Evolutionary conservation across 1,140 invertebrate genomes (phyloP), one percentile per base, ranked within the genome.

Genomic region (Subanguina moxae): DNA sequence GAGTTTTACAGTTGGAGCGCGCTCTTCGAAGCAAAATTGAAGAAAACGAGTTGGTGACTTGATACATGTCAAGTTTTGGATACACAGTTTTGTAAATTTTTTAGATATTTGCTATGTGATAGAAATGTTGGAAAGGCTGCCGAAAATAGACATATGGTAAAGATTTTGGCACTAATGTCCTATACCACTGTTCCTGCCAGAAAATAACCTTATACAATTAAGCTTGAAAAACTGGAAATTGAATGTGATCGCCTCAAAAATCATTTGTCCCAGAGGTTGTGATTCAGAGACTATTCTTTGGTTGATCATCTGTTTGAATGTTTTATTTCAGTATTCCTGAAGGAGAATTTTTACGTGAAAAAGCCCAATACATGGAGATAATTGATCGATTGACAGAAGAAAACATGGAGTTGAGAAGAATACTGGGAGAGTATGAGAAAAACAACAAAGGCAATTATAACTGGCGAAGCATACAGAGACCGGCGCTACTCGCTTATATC

Each of bases 331-430:
- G 73, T 27, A 65, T 70, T 19, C 68, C 68, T 17, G 68, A 70
- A 74, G 23, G 19, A 1, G 68, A 73, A 45, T 77, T 65, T 30
- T 57, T 74, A 27, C 65, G 68, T 7, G 73, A 74, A 64, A 74
- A 74, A 30, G 45, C 77, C 13, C 68, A 77, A 43, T 74, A 74
- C 57, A 76, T 64, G 27, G 46, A 73, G 32, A 73, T 74, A 64
- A 74, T 74, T 25, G 59, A 71, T 25, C 45, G 59, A 42, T 56
- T 74, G 45, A 76, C 73, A 13, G 73, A 74, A 27, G 73, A 74
- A 45, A 74, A 74, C 48, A 74, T 74, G 67, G 52, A 78, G 21
- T 19, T 74, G 57, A 43, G 73, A 27, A 42, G 43, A 28, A 57
- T 74, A 13, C 64, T 74, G 58, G 73, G 75, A 27, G 32, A 73